Evolutionary conservation across 2,888 invertebrate genomes (phyloP).

Genomic region (Octodonta nipae): DNA sequence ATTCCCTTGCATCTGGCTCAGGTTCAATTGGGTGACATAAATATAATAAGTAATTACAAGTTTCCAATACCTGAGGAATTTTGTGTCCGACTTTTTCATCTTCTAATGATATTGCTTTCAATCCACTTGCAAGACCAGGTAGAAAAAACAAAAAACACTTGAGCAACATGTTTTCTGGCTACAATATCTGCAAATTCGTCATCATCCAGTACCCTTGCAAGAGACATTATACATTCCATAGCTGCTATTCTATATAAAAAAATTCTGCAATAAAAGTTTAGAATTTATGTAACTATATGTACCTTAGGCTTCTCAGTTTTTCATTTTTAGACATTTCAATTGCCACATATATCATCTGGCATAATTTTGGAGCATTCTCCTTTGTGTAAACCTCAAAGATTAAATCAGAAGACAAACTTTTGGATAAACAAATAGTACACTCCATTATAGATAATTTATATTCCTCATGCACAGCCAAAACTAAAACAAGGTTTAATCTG

Average conservation of each 20-base stretch:
- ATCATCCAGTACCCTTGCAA: constrained; percentile 46
- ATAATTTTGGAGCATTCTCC: constrained; percentile 45
- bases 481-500: constrained; percentile 31
- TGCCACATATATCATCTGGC: constrained; percentile 51
- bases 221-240: constrained; percentile 47
- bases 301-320: constrained; percentile 51
- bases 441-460: constrained; percentile 45
- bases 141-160: constrained; percentile 45
- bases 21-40: no score
- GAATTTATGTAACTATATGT: constrained; percentile 14
- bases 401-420: constrained; percentile 39
- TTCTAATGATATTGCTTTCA: constrained; percentile 45
- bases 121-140: constrained; percentile 48
- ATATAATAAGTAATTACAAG: no score
- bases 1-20: no score
- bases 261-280: constrained; percentile 2
- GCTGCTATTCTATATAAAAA: constrained; percentile 34
- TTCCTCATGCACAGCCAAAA: constrained; percentile 48
- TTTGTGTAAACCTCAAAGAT: constrained; percentile 43
- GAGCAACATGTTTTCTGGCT: constrained; percentile 39
- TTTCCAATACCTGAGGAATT: constrained; percentile 42
- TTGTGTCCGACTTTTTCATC: constrained; percentile 48
- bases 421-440: constrained; percentile 40
- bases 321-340: constrained; percentile 54
- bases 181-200: constrained; percentile 42